Percentiles rank a stretch among this genome's conserved stretches.
Evolutionary conservation across 2,888 invertebrate genomes (phyloP).

Genomic region (Merodon equestris): DNA sequence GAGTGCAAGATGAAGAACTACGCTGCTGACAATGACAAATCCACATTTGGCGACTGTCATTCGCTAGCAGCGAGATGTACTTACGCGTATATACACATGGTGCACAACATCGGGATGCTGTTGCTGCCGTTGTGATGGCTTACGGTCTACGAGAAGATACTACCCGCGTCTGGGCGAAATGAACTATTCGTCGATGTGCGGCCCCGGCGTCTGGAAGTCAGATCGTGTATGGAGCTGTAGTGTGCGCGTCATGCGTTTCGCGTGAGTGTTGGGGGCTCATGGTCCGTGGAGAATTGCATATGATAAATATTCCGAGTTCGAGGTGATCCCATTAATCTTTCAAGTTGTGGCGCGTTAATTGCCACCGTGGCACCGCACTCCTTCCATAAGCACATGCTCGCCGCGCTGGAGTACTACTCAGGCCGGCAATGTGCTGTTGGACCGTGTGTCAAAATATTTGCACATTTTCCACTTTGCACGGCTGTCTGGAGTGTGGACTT

Average conservation of each 20-base stretch:
- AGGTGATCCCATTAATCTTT: conserved; percentile 69
- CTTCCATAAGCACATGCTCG: conserved; percentile 40
- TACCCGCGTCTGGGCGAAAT: conserved; percentile 27
- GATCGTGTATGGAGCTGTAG: conserved; percentile 10
- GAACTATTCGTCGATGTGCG: conserved; percentile 19
- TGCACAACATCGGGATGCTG: conserved; percentile 1
- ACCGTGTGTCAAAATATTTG: conserved; percentile 67
- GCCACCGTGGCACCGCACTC: conserved; percentile 65
- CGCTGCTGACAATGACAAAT: conserved; percentile 78
- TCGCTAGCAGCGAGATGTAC: conserved; percentile 46
- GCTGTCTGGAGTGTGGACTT: conserved; percentile 15
- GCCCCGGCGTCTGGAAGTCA: conserved; percentile 47
- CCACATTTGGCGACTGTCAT: conserved; percentile 73
- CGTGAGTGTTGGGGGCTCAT: conserved; percentile 57
- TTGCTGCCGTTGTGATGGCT: conserved; percentile 9
- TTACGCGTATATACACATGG: neutral
- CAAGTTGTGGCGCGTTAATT: conserved; percentile 69
- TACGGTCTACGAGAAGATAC: conserved; percentile 12
- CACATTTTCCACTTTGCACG: conserved; percentile 60
- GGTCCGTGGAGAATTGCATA: conserved; percentile 63
- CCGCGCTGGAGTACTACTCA: conserved; percentile 8
- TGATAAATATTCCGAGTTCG: conserved; percentile 68
- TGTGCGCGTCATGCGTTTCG: conserved; percentile 36
- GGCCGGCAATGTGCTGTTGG: conserved; percentile 13
- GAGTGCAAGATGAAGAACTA: conserved; percentile 74